These are phyloP conservation scores for Ancistrus triradiatus DNA, from an alignment of 2,113 vertebrate genomes.

Conservation along the genomic window DNA sequence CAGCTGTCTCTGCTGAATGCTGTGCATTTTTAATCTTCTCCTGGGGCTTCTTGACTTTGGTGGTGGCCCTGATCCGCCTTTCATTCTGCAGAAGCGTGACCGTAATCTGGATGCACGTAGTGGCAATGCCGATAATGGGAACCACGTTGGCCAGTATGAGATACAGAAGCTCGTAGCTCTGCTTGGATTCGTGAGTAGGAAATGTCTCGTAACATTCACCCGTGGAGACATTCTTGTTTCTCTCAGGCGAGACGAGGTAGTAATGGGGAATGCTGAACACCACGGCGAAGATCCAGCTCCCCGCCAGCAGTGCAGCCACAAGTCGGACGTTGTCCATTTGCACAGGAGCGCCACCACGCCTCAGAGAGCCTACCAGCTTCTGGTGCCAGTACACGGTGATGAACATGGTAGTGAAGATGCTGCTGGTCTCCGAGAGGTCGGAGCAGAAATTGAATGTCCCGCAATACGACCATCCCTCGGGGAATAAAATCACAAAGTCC, in stretches of 20 bases:
- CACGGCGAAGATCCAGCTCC: constrained; percentile 58
- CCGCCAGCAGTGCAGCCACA: constrained; percentile 51
- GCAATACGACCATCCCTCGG: constrained; percentile 59
- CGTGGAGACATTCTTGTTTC: constrained; percentile 32
- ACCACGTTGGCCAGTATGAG: constrained; percentile 59
- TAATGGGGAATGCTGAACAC: constrained; percentile 61
- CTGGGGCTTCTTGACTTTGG: neutral
- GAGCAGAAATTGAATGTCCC: constrained; percentile 58
- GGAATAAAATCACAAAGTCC: constrained; percentile 57
- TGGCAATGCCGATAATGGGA: constrained; percentile 58
- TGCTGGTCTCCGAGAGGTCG: constrained; percentile 69
- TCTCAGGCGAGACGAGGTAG: constrained; percentile 38
- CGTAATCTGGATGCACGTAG: constrained; percentile 60
- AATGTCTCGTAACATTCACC: constrained; percentile 53
- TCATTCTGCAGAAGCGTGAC: constrained; percentile 58
- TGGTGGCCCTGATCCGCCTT: constrained; percentile 46
- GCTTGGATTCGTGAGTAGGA: constrained; percentile 22
- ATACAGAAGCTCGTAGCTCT: constrained; percentile 58
- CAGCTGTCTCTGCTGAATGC: neutral
- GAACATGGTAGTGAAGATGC: constrained; percentile 69
- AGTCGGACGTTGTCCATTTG: constrained; percentile 59
- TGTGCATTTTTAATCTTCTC: neutral
- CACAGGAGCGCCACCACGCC: constrained; percentile 54
- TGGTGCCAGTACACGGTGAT: constrained; percentile 71
- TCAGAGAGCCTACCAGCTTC: constrained; percentile 69